phyloP scores from a whole-genome alignment of 2,113 vertebrate species.

The Gobius niger region DNA sequence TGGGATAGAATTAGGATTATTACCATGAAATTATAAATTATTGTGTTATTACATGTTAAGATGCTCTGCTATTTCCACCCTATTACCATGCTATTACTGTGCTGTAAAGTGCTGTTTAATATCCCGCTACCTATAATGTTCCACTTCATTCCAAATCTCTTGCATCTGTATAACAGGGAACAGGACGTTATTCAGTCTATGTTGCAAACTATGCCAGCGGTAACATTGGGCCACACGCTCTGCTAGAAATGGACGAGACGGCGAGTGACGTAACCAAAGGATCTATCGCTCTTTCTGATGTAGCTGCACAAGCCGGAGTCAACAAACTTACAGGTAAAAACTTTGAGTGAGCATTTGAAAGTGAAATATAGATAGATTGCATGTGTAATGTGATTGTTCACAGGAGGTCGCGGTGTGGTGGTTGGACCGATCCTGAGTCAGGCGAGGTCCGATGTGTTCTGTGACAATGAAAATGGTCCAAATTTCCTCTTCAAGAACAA shows the following conservation, averaged over 20 bases:
- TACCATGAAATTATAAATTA: too few relatives aligned
- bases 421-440: slow-evolving; percentile 90
- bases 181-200: slow-evolving; percentile 89
- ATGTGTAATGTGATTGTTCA: not conserved
- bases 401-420: slow-evolving; percentile 90
- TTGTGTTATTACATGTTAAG: too few relatives aligned
- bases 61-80: too few relatives aligned
- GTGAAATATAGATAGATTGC: not conserved
- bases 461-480: slow-evolving; percentile 92
- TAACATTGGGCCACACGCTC: slow-evolving; percentile 85
- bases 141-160: not conserved
- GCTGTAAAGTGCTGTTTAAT: too few relatives aligned
- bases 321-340: slow-evolving; percentile 89
- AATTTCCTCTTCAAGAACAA: slow-evolving; percentile 95
- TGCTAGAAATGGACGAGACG: slow-evolving; percentile 90
- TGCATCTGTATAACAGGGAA: slow-evolving; percentile 76
- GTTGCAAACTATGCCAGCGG: slow-evolving; percentile 93
- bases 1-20: too few relatives aligned
- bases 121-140: not conserved
- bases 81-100: too few relatives aligned
- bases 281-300: slow-evolving; percentile 84
- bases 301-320: slow-evolving; percentile 84
- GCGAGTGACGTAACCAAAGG: slow-evolving; percentile 85
- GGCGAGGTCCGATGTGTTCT: slow-evolving; percentile 89
- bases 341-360: not conserved